Evolutionary conservation across 1,140 invertebrate species (phyloP).

Genomic region (Achatina immaculata): DNA sequence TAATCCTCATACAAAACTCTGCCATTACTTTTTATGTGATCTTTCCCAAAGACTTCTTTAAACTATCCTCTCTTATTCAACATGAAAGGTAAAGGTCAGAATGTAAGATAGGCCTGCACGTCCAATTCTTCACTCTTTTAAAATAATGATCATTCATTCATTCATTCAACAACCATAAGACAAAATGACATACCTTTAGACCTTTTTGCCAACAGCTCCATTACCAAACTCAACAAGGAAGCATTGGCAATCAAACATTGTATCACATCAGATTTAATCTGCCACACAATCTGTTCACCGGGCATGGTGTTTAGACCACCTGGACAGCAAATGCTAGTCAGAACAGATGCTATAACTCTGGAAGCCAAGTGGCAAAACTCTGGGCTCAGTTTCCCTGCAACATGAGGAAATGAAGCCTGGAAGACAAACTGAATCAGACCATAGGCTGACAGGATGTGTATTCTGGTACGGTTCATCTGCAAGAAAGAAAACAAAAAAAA

Average conservation of each 20-base stretch:
- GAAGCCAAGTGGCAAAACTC: conserved; percentile 12
- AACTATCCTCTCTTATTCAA: too few relatives aligned
- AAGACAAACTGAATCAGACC: conserved; percentile 6
- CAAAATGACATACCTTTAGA: conserved; percentile 8
- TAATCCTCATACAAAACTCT: too few relatives aligned
- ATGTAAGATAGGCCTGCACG: too few relatives aligned
- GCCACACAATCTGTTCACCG: conserved; percentile 2
- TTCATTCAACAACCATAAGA: too few relatives aligned
- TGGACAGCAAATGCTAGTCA: not conserved
- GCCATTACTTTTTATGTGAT: too few relatives aligned
- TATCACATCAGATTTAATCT: not conserved
- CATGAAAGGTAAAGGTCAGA: too few relatives aligned
- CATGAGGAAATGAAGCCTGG: not conserved
- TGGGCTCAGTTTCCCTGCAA: not conserved
- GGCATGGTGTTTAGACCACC: not conserved
- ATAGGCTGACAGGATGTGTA: conserved; percentile 27
- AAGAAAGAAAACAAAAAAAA: not conserved
- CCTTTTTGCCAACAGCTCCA: not conserved
- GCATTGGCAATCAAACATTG: not conserved
- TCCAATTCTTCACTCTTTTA: too few relatives aligned
- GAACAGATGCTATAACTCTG: not conserved
- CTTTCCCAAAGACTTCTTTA: too few relatives aligned
- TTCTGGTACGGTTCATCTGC: not conserved
- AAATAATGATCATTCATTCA: too few relatives aligned
- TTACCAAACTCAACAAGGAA: conserved; percentile 1